Evolutionary conservation across 1,140 invertebrate species (phyloP).

Genomic region (Nephotettix cincticeps): DNA sequence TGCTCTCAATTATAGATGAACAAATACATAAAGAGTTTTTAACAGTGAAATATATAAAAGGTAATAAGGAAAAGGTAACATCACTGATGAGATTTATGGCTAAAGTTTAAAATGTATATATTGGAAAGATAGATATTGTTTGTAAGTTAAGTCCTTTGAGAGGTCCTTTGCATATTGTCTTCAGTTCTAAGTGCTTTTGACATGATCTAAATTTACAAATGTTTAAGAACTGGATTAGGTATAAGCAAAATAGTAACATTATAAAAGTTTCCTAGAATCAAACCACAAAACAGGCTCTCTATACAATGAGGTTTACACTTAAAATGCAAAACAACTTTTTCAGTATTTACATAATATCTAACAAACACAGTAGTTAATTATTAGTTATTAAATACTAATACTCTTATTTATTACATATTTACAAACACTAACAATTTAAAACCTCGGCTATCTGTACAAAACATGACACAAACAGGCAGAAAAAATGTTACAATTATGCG

Average conservation of each 20-base stretch:
- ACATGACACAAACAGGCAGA: conserved; percentile 15
- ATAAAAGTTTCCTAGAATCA: neutral
- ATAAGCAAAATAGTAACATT: neutral
- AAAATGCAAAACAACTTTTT: conserved; percentile 14
- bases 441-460: conserved; percentile 21
- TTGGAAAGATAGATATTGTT: no score
- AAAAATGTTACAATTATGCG: conserved; percentile 14
- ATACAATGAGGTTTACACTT: neutral
- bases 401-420: conserved; percentile 21
- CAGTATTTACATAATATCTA: conserved; percentile 1
- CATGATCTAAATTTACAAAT: neutral
- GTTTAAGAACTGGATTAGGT: neutral
- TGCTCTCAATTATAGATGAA: no score
- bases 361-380: conserved; percentile 14
- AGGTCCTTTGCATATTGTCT: conserved; percentile 1
- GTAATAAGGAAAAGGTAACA: no score
- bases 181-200: neutral
- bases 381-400: conserved; percentile 16
- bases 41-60: no score
- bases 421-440: conserved; percentile 26
- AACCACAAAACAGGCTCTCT: neutral
- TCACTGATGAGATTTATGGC: no score
- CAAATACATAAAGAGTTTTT: no score
- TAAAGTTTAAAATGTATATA: no score
- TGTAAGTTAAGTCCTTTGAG: no score